Evolutionary conservation across 2,797 vertebrate species (phyloP).

Genomic region (Enteromius afrohamiltoni): DNA sequence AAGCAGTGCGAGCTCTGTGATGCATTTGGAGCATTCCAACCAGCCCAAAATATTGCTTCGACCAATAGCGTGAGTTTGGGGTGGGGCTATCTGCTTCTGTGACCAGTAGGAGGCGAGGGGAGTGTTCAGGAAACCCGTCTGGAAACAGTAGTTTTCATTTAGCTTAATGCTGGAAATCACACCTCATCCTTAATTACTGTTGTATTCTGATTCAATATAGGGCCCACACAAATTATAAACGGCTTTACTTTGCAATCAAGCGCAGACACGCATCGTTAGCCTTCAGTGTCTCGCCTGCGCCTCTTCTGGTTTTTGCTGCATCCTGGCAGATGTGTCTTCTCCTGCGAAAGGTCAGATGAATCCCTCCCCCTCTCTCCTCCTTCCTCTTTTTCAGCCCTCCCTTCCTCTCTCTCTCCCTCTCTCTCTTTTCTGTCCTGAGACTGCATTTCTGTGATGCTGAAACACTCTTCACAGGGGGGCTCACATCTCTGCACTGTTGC

Average conservation of each 20-base stretch:
- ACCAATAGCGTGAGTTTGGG: neutral
- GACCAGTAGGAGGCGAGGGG: neutral
- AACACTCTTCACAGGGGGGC: constrained; percentile 35
- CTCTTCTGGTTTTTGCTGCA: constrained; percentile 28
- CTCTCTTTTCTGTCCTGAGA: constrained; percentile 27
- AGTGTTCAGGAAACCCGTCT: neutral
- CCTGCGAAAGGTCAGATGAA: constrained; percentile 54
- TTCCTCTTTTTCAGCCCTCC: constrained; percentile 1
- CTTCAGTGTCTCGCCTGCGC: constrained; percentile 1
- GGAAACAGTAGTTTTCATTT: neutral
- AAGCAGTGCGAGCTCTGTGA: too few species aligned
- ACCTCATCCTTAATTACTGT: neutral
- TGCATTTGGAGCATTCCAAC: too few species aligned
- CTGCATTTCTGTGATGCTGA: constrained; percentile 47
- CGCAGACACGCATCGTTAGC: neutral
- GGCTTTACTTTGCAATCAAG: neutral
- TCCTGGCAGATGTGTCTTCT: constrained; percentile 40
- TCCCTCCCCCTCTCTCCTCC: constrained; percentile 22
- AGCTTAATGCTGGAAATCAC: neutral
- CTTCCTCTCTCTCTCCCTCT: neutral
- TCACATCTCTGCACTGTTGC: constrained; percentile 53
- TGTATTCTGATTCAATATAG: too few species aligned
- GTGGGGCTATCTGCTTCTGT: neutral
- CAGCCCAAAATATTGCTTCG: neutral
- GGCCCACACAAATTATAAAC: neutral